These are phyloP conservation scores for Dioctria linearis DNA, from an alignment of 2,888 invertebrate genomes.

Conservation along the genomic window DNA sequence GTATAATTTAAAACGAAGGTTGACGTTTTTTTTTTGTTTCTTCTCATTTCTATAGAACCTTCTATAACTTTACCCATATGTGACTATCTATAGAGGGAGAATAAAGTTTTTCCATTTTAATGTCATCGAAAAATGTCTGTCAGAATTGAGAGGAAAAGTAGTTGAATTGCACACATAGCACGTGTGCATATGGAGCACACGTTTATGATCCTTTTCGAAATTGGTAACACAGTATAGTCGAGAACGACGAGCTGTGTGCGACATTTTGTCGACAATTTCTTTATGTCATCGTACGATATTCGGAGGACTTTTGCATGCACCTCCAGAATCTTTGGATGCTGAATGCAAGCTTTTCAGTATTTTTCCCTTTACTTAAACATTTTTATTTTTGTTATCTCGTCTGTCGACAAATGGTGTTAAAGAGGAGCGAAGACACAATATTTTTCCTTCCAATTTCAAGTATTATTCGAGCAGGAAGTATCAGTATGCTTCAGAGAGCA, in stretches of 20 bases:
- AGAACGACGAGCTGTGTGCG: not conserved
- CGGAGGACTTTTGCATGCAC: constrained; percentile 31
- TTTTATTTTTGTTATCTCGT: constrained; percentile 17
- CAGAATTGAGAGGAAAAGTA: constrained; percentile 5
- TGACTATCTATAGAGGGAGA: not conserved
- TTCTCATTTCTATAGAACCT: too few relatives aligned
- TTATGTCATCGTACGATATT: not conserved
- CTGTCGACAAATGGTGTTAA: constrained; percentile 21
- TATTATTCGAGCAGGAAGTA: not conserved
- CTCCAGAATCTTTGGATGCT: not conserved
- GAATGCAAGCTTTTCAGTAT: constrained; percentile 24
- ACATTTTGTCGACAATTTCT: constrained; percentile 27
- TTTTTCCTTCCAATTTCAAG: not conserved
- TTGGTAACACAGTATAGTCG: not conserved
- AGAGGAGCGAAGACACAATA: constrained; percentile 17
- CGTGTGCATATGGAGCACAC: not conserved
- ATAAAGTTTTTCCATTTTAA: constrained; percentile 23
- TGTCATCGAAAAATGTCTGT: constrained; percentile 21
- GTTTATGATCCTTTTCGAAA: constrained; percentile 7
- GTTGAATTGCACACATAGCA: too few relatives aligned
- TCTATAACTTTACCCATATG: too few relatives aligned
- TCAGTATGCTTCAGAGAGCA: constrained; percentile 12
- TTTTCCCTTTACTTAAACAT: not conserved
- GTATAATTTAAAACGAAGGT: not conserved
- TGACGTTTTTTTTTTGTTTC: not conserved